Evolutionary conservation across 2,797 vertebrate species (phyloP), one percentile per base, ranked within the genome.

Genomic region (Odontamblyopus lacepedii): DNA sequence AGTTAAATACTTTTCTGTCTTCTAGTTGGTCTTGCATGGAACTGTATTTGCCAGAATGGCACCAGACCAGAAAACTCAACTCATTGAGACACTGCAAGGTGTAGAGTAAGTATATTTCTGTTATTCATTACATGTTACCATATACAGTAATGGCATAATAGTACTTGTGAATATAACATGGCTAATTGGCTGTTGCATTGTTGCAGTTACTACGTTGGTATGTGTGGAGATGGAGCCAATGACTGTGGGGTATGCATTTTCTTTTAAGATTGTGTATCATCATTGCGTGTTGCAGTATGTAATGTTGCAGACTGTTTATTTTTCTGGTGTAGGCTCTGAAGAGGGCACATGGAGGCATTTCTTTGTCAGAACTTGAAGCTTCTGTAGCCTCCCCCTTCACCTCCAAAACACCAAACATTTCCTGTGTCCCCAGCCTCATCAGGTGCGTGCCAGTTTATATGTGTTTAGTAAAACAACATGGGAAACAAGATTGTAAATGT

Each of bases 31-130:
- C 79, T 91, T 99, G 57, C 96, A 94, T 0, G 97, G 98, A 70
- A 99, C 98, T 0, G 96, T 99, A 73, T 99, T 98, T 89, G 98
- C 98, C 74, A 94, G 98, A 80, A 99, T 99, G 98, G 96, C 98
- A 0, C 98, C 98, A 0, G 96, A 99, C 84, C 98, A 99, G 94
- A 99, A 99, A 89, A 99, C 98, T 1, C 96, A 99, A 75, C 84
- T 99, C 80, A 93, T 99, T 79, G 98, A 99, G 89, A 94, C 95
- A 0, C 90, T 99, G 69, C 97, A 99, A 88, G 96, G 94, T 16
- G 97, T 99, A 1, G 98, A 99, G 98, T 99, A 80, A 95, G 98
- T 98, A 82, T 76, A 73, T 0, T 23, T 64, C 8, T 70, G 13
- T 1, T 76, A 5, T 72, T 69, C 2, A 29, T 60, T 59, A 4